phyloP scores from a whole-genome alignment of 2,113 vertebrate genomes.

The Anolis carolinensis region DNA sequence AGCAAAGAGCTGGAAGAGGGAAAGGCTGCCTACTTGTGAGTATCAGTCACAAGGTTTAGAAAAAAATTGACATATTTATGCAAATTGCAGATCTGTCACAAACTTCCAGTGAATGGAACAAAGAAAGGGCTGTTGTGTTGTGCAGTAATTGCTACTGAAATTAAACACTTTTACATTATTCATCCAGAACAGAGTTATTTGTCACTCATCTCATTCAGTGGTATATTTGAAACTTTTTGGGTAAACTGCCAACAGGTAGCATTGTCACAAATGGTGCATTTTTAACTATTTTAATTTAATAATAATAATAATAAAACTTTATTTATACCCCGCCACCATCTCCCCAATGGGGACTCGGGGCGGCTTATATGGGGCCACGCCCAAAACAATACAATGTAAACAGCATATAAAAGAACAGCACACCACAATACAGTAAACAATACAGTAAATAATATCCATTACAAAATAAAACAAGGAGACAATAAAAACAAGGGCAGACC shows the following conservation, averaged over 20 bases:
- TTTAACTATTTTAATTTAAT: no score
- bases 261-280: neutral
- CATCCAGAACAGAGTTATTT: neutral
- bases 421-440: no score
- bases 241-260: neutral
- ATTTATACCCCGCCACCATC: no score
- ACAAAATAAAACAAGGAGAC: no score
- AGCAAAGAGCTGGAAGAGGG: conserved; percentile 97
- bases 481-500: no score
- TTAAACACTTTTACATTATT: neutral
- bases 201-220: neutral
- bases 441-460: no score
- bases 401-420: no score
- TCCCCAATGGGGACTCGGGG: no score
- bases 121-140: neutral
- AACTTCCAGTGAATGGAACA: neutral
- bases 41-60: conserved; percentile 42
- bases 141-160: neutral
- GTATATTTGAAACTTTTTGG: no score
- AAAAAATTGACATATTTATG: neutral
- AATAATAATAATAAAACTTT: no score
- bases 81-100: neutral
- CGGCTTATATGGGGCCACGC: no score
- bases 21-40: conserved; percentile 98
- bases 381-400: no score